phyloP scores from a whole-genome alignment of 2,113 vertebrate genomes.

The Gobius niger region DNA sequence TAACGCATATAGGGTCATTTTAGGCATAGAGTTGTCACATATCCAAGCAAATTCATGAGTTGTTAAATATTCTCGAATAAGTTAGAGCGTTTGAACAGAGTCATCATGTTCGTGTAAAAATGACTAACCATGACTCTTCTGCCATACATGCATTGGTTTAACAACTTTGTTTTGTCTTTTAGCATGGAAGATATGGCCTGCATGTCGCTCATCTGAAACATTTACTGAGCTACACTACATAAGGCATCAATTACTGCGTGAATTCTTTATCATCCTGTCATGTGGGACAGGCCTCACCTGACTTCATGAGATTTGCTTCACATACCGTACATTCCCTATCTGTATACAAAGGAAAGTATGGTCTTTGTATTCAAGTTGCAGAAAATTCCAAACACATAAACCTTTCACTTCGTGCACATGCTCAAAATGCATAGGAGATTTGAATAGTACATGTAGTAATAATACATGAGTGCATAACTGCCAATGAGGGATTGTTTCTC shows the following conservation, averaged over 20 bases:
- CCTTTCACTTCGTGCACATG: not conserved
- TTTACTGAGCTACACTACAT: not conserved
- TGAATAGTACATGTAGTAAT: not conserved
- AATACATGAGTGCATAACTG: not conserved
- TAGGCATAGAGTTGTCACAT: too few species aligned
- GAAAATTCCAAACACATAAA: too few species aligned
- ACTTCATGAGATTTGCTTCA: not conserved
- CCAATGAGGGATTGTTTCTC: not conserved
- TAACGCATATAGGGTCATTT: too few species aligned
- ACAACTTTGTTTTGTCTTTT: not conserved
- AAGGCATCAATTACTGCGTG: not conserved
- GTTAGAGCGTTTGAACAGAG: not conserved
- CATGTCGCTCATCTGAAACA: not conserved
- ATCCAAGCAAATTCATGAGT: not conserved
- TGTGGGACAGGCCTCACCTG: not conserved
- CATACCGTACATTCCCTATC: slow-evolving; percentile 1
- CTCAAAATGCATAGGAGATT: not conserved
- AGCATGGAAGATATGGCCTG: not conserved
- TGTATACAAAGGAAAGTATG: not conserved
- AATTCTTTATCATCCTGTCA: not conserved
- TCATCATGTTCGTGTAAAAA: not conserved
- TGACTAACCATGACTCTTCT: not conserved
- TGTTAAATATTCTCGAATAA: not conserved
- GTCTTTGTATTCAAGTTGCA: too few species aligned
- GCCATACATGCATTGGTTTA: too few species aligned